Evolutionary conservation across 1,140 invertebrate genomes (phyloP), one percentile per base, ranked within the genome.

Genomic region (Drosophila malerkotliana): DNA sequence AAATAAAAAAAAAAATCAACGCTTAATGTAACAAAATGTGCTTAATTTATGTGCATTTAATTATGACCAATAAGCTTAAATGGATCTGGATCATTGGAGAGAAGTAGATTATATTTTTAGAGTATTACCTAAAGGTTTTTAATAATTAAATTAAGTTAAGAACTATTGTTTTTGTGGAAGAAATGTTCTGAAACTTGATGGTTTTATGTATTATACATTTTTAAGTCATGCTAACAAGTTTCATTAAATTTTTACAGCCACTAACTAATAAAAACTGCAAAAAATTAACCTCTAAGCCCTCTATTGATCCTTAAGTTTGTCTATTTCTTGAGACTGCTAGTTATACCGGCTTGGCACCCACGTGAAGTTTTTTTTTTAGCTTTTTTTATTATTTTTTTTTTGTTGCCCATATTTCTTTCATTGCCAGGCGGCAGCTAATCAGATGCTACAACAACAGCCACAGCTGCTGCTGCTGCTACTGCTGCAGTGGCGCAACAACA

Each of bases 361-460:
- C 68, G 68, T 73, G 57, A 60, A 49, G 18, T 18, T 18, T 15
- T 73, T 73, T 72, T 55, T 48, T 56, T 56, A 48, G 59, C 69
- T 60, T 61, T 51, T 71, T 48, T 41, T 41, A 14, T 41, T 41
- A 15, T 18, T 21, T 21, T 5, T 47, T 1, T 47, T 49, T 32
- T 60, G 49, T 64, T 73, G 62, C 64, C 64, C 66, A 68, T 63
- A 68, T 68, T 68, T 68, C 66, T 69, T 69, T 68, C 66, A 69
- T 69, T 68, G 66, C 66, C 66, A 69, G 63, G 30, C 69, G 24
- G 48, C 39, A 55, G 67, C 51, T 73, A 73, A 73, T 73, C 71
- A 73, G 69, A 73, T 73, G 71, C 71, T 49, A 73, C 64, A 55
- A 49, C 64, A 64, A 12, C 63, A 67, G 32, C 59, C 51, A 48